Evolutionary conservation across 2,113 vertebrate genomes (phyloP).

Genomic region (Catharus minimus): DNA sequence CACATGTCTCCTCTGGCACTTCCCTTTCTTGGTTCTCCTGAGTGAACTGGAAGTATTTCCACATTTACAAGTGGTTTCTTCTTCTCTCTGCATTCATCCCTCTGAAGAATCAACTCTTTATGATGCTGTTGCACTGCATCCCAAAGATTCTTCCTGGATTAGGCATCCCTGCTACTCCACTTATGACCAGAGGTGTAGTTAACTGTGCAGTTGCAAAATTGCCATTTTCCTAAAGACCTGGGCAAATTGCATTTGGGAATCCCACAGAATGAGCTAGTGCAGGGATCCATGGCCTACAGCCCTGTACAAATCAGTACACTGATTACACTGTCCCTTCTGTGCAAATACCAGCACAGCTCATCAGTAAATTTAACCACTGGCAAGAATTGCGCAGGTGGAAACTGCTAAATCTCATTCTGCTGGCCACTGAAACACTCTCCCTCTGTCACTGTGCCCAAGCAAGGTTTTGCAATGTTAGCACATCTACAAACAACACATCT

Average conservation of each 20-base stretch:
- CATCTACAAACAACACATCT: slow-evolving; percentile 3
- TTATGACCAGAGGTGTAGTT: neutral
- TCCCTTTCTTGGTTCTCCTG: neutral
- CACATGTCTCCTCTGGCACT: neutral
- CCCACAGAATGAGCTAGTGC: neutral
- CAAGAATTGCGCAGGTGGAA: neutral
- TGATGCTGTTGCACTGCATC: neutral
- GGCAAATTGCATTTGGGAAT: neutral
- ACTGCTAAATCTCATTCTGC: neutral
- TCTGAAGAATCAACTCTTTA: neutral
- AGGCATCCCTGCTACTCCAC: neutral
- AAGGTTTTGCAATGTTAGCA: slow-evolving; percentile 36
- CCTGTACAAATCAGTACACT: neutral
- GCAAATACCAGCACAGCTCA: neutral
- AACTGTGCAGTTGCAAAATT: neutral
- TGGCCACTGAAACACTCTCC: neutral
- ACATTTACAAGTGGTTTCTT: neutral
- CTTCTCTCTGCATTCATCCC: neutral
- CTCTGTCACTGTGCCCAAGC: neutral
- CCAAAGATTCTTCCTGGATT: neutral
- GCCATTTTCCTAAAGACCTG: neutral
- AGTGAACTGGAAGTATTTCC: neutral
- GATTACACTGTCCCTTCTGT: neutral
- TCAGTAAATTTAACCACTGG: neutral
- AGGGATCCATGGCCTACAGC: neutral